Evolutionary conservation across 2,888 invertebrate species (phyloP).

Genomic region (Neoitamus cyanurus): DNA sequence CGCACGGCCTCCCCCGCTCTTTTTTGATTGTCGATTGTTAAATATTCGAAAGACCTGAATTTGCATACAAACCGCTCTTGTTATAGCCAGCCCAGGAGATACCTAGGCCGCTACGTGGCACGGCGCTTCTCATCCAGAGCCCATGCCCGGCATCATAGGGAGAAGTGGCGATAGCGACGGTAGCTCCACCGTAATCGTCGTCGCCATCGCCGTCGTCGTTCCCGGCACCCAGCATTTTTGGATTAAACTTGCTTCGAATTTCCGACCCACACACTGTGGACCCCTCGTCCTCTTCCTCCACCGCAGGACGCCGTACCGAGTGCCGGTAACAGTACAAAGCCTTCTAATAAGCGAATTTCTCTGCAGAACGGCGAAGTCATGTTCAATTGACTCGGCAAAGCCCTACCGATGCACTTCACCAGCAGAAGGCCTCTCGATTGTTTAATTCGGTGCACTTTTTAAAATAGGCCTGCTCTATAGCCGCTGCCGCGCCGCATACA

Average conservation of each 20-base stretch:
- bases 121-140: background rate
- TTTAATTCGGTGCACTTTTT: conserved; percentile 15
- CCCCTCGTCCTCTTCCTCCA: background rate
- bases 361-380: conserved; percentile 21
- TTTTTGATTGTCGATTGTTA: conserved; percentile 50
- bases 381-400: conserved; percentile 17
- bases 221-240: background rate
- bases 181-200: background rate
- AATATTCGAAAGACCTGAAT: conserved; percentile 51
- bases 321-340: conserved; percentile 18
- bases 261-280: background rate
- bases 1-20: background rate
- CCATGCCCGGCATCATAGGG: background rate
- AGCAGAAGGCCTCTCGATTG: background rate
- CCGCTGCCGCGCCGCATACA: background rate
- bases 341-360: conserved; percentile 33
- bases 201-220: background rate
- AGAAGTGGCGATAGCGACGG: background rate
- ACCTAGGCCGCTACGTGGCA: background rate
- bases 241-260: conserved; percentile 41
- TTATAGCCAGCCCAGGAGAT: background rate
- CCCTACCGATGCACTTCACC: background rate
- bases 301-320: background rate
- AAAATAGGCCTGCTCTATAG: conserved; percentile 2
- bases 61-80: conserved; percentile 46